Evolutionary conservation across 2,797 vertebrate genomes (phyloP).

Genomic region (Jordanella pulchra): DNA sequence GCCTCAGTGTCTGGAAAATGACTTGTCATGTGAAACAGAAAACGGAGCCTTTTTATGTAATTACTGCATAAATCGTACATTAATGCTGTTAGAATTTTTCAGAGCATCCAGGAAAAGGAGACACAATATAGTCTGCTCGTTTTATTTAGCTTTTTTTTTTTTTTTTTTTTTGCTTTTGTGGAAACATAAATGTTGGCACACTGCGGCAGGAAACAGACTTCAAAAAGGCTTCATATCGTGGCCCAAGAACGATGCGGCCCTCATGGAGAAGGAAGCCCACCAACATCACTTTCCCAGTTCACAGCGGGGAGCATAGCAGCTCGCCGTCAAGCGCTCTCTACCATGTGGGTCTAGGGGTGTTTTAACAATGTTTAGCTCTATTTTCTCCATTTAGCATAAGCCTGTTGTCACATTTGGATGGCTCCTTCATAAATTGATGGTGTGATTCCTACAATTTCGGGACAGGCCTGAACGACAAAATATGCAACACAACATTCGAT

Average conservation of each 20-base stretch:
- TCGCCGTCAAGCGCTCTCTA: slow-evolving; percentile 81
- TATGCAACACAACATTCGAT: slow-evolving; percentile 85
- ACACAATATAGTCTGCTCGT: slow-evolving; percentile 59
- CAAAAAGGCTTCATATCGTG: slow-evolving; percentile 82
- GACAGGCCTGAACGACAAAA: slow-evolving; percentile 87
- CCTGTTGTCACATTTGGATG: slow-evolving; percentile 89
- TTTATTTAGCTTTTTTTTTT: slow-evolving; percentile 55
- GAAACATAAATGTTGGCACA: slow-evolving; percentile 78
- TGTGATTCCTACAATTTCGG: slow-evolving; percentile 87
- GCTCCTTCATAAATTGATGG: slow-evolving; percentile 85
- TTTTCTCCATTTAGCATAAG: slow-evolving; percentile 87
- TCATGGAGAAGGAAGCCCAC: slow-evolving; percentile 83
- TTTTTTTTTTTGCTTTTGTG: slow-evolving; percentile 77
- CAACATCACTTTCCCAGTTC: slow-evolving; percentile 89
- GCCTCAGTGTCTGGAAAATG: background rate
- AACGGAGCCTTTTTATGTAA: background rate
- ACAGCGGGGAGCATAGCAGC: slow-evolving; percentile 87
- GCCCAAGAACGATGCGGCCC: slow-evolving; percentile 82
- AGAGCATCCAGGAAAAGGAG: slow-evolving; percentile 49
- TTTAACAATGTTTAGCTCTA: slow-evolving; percentile 89
- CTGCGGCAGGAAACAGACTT: slow-evolving; percentile 82
- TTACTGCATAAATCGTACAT: slow-evolving; percentile 15
- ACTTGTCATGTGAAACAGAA: background rate
- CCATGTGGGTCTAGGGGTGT: slow-evolving; percentile 89
- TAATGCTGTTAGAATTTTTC: slow-evolving; percentile 43